These are phyloP conservation scores for Parasteatoda lunata DNA, from an alignment of 2,888 invertebrate species.

Conservation along the genomic window DNA sequence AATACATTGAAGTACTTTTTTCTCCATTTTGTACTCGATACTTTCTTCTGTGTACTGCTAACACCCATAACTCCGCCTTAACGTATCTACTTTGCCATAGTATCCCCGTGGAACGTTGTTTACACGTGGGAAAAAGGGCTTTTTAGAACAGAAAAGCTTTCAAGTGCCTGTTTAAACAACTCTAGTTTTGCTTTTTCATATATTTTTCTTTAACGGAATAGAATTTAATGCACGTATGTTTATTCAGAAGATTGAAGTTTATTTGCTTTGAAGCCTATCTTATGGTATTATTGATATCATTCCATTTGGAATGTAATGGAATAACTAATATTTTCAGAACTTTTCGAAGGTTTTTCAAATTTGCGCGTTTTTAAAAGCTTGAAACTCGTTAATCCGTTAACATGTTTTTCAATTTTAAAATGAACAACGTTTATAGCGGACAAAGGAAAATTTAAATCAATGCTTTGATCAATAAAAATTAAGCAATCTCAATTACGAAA, in stretches of 20 bases:
- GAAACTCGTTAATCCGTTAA: too few species aligned
- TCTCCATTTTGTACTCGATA: conserved; percentile 41
- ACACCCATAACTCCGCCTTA: conserved; percentile 29
- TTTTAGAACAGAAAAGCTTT: conserved; percentile 27
- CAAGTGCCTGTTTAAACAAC: conserved; percentile 21
- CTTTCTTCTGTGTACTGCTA: conserved; percentile 23
- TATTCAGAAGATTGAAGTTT: not conserved
- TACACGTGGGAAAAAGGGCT: conserved; percentile 16
- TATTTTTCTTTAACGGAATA: not conserved
- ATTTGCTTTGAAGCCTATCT: not conserved
- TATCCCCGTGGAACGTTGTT: conserved; percentile 19
- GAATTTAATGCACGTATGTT: not conserved
- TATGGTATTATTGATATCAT: not conserved
- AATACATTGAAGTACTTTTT: conserved; percentile 45
- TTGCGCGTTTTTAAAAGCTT: too few species aligned
- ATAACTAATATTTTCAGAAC: not conserved
- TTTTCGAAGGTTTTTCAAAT: too few species aligned
- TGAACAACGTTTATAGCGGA: too few species aligned
- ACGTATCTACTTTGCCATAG: conserved; percentile 3
- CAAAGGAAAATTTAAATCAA: too few species aligned
- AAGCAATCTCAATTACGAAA: too few species aligned
- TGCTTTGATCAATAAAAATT: too few species aligned
- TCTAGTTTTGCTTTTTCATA: not conserved
- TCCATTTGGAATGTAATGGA: not conserved
- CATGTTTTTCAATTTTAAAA: too few species aligned